Conservation (phyloP, 2,797 vertebrate genomes). For the Tympanoctomys barrerae region DNA sequence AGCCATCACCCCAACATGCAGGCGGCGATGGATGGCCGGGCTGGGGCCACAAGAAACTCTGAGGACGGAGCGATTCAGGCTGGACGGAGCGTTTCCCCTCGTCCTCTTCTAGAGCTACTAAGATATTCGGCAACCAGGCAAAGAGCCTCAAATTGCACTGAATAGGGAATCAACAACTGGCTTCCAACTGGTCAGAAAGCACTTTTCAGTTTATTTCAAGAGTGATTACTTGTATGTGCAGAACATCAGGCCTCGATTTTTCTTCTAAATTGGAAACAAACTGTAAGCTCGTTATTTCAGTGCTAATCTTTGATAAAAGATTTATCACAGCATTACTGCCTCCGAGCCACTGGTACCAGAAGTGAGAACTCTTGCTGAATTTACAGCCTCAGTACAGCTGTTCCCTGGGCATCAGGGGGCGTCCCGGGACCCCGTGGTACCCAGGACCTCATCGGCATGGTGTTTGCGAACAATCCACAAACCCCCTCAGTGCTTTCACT, state of each 20-base stretch:
- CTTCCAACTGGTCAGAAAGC: slow-evolving; percentile 26
- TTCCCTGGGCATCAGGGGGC: neutral
- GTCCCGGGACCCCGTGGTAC: neutral
- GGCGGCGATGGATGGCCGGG: neutral
- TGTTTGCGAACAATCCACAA: neutral
- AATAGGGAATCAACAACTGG: neutral
- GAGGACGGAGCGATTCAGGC: neutral
- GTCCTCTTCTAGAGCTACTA: slow-evolving; percentile 26
- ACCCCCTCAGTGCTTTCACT: neutral
- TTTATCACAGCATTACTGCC: slow-evolving; percentile 1
- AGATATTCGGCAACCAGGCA: neutral
- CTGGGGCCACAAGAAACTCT: neutral
- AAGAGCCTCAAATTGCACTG: neutral
- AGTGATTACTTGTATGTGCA: neutral
- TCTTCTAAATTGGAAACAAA: slow-evolving; percentile 41
- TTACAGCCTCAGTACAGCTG: neutral
- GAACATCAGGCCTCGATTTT: neutral
- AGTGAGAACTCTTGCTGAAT: neutral
- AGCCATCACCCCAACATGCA: neutral
- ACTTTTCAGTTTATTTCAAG: neutral
- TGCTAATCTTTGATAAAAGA: slow-evolving; percentile 19
- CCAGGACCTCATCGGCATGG: neutral
- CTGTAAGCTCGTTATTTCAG: slow-evolving; percentile 31
- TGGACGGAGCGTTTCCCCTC: neutral
- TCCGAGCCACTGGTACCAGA: slow-evolving; percentile 28